These are phyloP conservation scores for Oxycera nigricornis DNA, from an alignment of 2,888 invertebrate species.

Conservation along the genomic window DNA sequence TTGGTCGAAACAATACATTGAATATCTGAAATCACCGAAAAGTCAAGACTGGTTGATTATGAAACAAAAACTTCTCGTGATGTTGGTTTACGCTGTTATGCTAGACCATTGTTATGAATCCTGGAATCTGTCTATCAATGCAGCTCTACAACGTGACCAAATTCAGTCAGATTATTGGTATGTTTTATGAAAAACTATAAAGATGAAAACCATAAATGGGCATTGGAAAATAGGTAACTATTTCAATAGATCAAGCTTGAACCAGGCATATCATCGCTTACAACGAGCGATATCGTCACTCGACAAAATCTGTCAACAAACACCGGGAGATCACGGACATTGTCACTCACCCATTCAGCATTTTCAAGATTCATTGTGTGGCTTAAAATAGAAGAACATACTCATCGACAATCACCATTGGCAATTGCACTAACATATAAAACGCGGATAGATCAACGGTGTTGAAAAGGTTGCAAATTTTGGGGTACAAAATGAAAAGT, in stretches of 20 bases:
- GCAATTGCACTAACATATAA: not conserved
- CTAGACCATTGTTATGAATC: not conserved
- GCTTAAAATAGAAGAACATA: not conserved
- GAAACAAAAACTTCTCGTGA: conserved; percentile 11
- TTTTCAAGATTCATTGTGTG: not conserved
- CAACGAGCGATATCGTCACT: not conserved
- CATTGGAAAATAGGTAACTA: not conserved
- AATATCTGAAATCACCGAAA: too few relatives aligned
- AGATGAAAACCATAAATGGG: not conserved
- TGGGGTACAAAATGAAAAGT: not conserved
- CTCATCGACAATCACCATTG: not conserved
- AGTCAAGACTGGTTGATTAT: too few relatives aligned
- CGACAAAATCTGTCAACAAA: not conserved
- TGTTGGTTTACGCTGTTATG: not conserved
- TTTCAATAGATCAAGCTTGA: not conserved
- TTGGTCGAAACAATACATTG: too few relatives aligned
- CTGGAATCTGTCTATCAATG: not conserved
- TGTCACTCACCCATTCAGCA: not conserved
- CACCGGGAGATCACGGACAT: not conserved
- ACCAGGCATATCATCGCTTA: not conserved
- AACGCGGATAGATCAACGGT: not conserved
- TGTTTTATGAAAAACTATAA: not conserved
- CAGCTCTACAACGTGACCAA: not conserved
- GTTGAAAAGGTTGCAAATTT: not conserved
- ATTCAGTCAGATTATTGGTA: not conserved